These are phyloP conservation scores for Idris sp. DNA, from an alignment of 1,140 invertebrate genomes.

Conservation along the genomic window DNA sequence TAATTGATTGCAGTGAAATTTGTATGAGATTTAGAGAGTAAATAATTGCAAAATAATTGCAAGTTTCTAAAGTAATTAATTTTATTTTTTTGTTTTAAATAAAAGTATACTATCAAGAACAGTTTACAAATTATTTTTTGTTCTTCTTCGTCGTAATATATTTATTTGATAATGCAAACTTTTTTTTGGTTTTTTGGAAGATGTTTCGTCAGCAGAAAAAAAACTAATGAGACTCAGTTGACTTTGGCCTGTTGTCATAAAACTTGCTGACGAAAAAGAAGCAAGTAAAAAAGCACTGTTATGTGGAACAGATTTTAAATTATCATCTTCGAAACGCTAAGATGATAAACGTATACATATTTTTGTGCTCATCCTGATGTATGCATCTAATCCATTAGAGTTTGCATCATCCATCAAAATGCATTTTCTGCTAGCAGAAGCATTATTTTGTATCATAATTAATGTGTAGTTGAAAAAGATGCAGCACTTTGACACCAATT, in stretches of 20 bases:
- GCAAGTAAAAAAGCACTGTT: neutral
- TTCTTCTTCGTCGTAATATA: too few relatives aligned
- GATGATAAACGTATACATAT: conserved; percentile 7
- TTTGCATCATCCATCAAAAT: conserved; percentile 10
- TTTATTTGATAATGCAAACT: neutral
- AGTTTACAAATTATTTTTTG: too few relatives aligned
- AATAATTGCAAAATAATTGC: too few relatives aligned
- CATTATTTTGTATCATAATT: conserved; percentile 14
- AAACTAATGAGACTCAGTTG: neutral
- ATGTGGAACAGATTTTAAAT: neutral
- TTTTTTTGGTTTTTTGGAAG: too few relatives aligned
- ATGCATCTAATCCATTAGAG: conserved; percentile 8
- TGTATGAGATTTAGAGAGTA: too few relatives aligned
- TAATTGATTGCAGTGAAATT: too few relatives aligned
- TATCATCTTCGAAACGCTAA: conserved; percentile 5
- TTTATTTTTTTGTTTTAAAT: too few relatives aligned
- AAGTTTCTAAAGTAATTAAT: too few relatives aligned
- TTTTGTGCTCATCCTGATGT: conserved; percentile 5
- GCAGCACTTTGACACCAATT: too few relatives aligned
- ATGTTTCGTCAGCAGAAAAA: neutral
- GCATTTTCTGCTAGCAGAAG: neutral
- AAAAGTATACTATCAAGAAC: too few relatives aligned
- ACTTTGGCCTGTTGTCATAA: conserved; percentile 1
- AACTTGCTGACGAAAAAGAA: conserved; percentile 6
- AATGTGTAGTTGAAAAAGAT: too few relatives aligned